Evolutionary conservation across 2,797 vertebrate species (phyloP), one percentile per base, ranked within the genome.

Genomic region (Rhinichthys osculus): DNA sequence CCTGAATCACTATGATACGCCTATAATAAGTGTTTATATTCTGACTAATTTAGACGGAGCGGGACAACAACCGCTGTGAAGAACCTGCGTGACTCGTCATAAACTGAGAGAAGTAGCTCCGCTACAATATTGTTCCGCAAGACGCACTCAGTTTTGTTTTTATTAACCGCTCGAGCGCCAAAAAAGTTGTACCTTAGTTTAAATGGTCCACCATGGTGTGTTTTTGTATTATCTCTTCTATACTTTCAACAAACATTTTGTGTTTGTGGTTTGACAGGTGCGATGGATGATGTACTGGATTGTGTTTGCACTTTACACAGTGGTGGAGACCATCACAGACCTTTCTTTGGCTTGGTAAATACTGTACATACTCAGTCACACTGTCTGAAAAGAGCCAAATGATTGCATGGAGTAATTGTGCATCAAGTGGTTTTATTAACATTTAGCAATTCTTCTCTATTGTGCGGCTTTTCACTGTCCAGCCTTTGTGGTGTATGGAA

Each of bases 241-340:
- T 73, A 33, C 23, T 40, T 23, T 19, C 19, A 64, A 64, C 21
- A 35, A 19, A 64, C 21, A 64, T 23, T 64, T 27, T 81, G 59
- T 83, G 69, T 78, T 78, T 88, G 67, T 83, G 84, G 52, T 82
- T 72, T 83, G 44, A 47, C 90, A 97, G 96, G 96, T 97, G 87
- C 96, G 96, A 70, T 97, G 96, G 96, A 97, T 97, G 96, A 97
- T 97, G 96, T 97, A 97, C 88, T 97, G 96, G 96, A 97, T 97
- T 88, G 96, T 97, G 64, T 97, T 96, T 93, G 96, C 96, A 79
- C 95, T 97, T 85, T 97, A 96, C 73, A 96, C 95, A 10, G 94
- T 97, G 73, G 93, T 92, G 83, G 96, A 97, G 95, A 94, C 96
- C 17, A 76, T 97, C 92, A 92, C 95, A 57, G 96, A 97, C 90